Conservation (phyloP, 2,888 invertebrate species). For the Octodonta nipae region DNA sequence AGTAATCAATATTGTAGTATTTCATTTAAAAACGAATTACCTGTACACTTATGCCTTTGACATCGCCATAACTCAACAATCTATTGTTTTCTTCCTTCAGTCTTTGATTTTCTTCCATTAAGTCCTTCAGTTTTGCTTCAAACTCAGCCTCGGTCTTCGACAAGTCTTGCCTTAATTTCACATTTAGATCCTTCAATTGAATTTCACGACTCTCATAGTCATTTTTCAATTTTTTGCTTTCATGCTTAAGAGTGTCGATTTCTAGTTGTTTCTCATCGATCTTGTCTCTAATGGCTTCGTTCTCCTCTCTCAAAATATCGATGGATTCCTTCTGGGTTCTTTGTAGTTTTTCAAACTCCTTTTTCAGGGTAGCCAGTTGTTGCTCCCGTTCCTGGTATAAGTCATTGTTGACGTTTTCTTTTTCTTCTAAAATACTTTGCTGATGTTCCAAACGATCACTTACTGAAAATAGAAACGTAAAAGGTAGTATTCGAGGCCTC, state of each 20-base stretch:
- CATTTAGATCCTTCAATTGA: conserved; percentile 18
- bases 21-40: conserved; percentile 16
- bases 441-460: too few relatives aligned
- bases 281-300: conserved; percentile 32
- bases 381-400: conserved; percentile 27
- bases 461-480: too few relatives aligned
- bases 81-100: conserved; percentile 29
- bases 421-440: too few relatives aligned
- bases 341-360: conserved; percentile 29
- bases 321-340: conserved; percentile 28
- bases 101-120: conserved; percentile 24
- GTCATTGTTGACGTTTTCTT: too few relatives aligned
- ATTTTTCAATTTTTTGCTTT: conserved; percentile 25
- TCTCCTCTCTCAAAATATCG: conserved; percentile 31
- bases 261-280: conserved; percentile 30
- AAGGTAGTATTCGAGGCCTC: too few relatives aligned
- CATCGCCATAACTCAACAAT: conserved; percentile 26
- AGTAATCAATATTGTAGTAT: too few relatives aligned
- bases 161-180: conserved; percentile 22
- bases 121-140: conserved; percentile 15
- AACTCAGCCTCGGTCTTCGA: conserved; percentile 8
- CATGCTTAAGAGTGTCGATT: conserved; percentile 14
- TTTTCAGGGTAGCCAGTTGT: conserved; percentile 24
- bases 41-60: conserved; percentile 29
- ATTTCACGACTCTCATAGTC: conserved; percentile 28